A percentile compares a stretch with the other conserved stretches of the same genome.
Conservation (phyloP, 1,140 invertebrate species). For the Heterodera carotae region DNA sequence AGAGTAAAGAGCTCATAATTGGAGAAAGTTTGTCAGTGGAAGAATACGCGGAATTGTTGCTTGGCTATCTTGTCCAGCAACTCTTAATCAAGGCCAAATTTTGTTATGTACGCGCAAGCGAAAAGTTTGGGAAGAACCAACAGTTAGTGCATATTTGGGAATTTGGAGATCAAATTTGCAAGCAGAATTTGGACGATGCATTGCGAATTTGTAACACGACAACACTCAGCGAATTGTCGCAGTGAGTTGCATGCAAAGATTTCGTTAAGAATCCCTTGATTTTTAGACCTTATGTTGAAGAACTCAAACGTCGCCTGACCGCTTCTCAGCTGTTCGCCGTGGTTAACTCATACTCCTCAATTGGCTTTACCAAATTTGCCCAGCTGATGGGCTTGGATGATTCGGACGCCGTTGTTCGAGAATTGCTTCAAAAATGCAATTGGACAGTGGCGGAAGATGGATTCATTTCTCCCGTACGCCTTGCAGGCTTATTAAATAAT, state of each 20-base stretch:
- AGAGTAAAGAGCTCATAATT: conserved; percentile 9
- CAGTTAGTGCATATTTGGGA: conserved; percentile 20
- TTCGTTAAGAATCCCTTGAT: neutral
- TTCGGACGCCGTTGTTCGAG: neutral
- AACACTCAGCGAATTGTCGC: neutral
- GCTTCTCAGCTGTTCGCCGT: conserved; percentile 4
- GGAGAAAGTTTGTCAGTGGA: neutral
- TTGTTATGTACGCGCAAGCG: conserved; percentile 25
- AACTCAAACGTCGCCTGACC: conserved; percentile 14
- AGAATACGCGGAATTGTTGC: conserved; percentile 21
- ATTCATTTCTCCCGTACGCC: conserved; percentile 10
- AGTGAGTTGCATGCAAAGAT: neutral
- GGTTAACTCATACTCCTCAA: neutral
- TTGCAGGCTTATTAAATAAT: neutral
- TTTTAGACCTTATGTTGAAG: conserved; percentile 20
- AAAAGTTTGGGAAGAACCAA: conserved; percentile 8
- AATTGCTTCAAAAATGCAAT: neutral
- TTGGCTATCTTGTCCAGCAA: conserved; percentile 11
- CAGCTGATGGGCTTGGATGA: conserved; percentile 15
- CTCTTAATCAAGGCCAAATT: conserved; percentile 20
- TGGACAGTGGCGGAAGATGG: conserved; percentile 4
- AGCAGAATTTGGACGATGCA: neutral
- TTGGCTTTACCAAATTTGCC: conserved; percentile 10
- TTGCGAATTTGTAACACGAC: conserved; percentile 3
- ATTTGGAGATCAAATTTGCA: conserved; percentile 7